Base-by-base conservation (phyloP, 1,140 invertebrate genomes). In the Pachypeltis micranthus region DNA sequence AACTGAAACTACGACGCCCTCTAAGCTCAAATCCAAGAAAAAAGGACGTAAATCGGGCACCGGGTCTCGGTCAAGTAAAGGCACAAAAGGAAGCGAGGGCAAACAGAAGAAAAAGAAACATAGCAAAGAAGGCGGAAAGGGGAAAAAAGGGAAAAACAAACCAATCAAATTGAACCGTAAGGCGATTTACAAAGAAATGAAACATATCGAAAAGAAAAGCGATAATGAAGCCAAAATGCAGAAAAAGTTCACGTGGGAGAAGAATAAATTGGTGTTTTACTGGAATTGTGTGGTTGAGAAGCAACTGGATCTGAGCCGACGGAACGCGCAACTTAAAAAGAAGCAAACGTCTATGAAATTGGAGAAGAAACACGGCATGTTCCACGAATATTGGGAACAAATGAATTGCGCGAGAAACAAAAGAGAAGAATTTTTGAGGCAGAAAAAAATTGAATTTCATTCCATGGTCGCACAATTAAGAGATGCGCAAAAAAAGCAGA, bases 351-450 rank as follows among this genome's bases (percentile, higher is more conserved):
- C 47, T 10, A 16, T 51, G 47, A 51, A 21, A 21, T 10, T 51
- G 21, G 47, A 51, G 47, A 51, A 51, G 47, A 51, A 51, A 21
- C 47, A 51, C 47, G 47, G 12, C 12, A 51, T 51, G 47, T 51
- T 51, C 21, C 47, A 51, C 47, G 47, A 51, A 51, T 21, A 51
- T 21, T 51, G 47, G 47, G 23, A 51, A 21, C 12, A 51, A 4
- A 51, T 51, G 47, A 51, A 51, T 21, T 10, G 23, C 4, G 23
- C 47, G 47, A 51, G 47, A 21, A 51, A 16, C 4, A 21, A 14
- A 10, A 51, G 47, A 51, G 47, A 51, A 21, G 47, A 51, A 21
- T 4, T 21, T 10, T 21, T 51, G 10, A 21, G 23, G 4, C 12
- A 10, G 7, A 51, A 51, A 21, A 10, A 21, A 21, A 21, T 21